These are phyloP conservation scores for Cirrhinus molitorella DNA, from an alignment of 2,797 vertebrate species.

Conservation along the genomic window DNA sequence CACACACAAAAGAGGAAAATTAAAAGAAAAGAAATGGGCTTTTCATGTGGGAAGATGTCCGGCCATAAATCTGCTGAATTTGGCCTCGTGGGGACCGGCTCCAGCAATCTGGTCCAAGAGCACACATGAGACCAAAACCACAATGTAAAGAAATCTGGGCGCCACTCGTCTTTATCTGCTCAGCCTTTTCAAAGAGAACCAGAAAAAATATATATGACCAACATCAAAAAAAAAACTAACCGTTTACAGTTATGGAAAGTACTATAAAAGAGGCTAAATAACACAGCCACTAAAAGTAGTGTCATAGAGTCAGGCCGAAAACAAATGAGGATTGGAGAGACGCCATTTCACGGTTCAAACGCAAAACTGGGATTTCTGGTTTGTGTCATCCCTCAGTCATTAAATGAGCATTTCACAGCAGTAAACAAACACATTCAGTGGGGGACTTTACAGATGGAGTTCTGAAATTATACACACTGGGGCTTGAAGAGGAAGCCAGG, in stretches of 20 bases:
- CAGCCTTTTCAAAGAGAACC: constrained; percentile 75
- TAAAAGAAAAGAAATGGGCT: constrained; percentile 44
- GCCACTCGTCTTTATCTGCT: constrained; percentile 73
- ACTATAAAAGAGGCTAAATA: constrained; percentile 65
- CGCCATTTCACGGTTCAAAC: constrained; percentile 76
- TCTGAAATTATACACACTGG: constrained; percentile 57
- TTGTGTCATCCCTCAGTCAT: constrained; percentile 71
- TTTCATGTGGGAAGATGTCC: constrained; percentile 60
- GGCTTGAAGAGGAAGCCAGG: constrained; percentile 64
- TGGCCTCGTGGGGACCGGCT: constrained; percentile 53
- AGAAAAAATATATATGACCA: constrained; percentile 61
- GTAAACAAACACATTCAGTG: constrained; percentile 59
- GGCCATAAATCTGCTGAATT: constrained; percentile 53
- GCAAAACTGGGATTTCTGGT: constrained; percentile 72
- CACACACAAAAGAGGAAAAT: neutral
- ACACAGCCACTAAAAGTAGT: constrained; percentile 72
- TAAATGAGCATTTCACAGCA: constrained; percentile 72
- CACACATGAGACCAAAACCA: constrained; percentile 69
- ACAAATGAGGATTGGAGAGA: constrained; percentile 73
- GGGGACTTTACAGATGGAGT: constrained; percentile 41
- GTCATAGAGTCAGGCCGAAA: constrained; percentile 51
- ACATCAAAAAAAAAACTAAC: constrained; percentile 71
- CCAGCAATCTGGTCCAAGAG: constrained; percentile 66
- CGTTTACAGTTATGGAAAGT: constrained; percentile 74
- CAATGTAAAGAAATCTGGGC: constrained; percentile 71